Evolutionary conservation across 2,888 invertebrate species (phyloP), one percentile per base, ranked within the genome.

Genomic region (Yponomeuta evonymella): DNA sequence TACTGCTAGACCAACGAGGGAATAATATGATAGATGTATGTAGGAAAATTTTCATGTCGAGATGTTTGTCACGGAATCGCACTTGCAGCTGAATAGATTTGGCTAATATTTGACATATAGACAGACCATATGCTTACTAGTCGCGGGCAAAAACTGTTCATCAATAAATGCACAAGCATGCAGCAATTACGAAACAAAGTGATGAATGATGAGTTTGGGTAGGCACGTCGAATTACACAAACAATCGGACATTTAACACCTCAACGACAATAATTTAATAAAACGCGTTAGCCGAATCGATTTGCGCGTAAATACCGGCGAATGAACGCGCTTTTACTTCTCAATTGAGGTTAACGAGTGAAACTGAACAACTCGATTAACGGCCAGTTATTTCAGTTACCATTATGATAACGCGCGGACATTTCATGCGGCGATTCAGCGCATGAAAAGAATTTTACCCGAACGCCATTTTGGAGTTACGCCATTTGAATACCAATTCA

Each of bases 291-390:
- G 65, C 65, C 30, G 43, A 65, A 30, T 65, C 65, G 65, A 29
- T 65, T 65, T 4, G 33, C 65, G 29, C 65, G 65, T 36, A 33
- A 69, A 10, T 69, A 62, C 62, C 58, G 29, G 63, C 36, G 36
- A 69, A 69, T 69, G n/a, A 69, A 62, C 69, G 29, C 67, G 51
- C 68, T 51, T 36, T 67, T 67, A 67, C 67, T 67, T 48, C 29
- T 30, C 68, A 33, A n/a, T 36, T 33, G 69, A 69, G 69, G 69
- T 69, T 62, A 69, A 69, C 69, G 69, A 69, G 69, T 62, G 69
- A 69, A 69, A 69, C 63, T 36, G 69, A 48, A 36, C 43, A 9
- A 33, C 36, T 43, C 68, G 68, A 68, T 68, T 68, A 68, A 51
- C 68, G 51, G 12, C 67, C 48, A 67, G 29, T 68, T 68, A 68